Percentiles rank a stretch among this genome's conserved stretches.
phyloP scores from a whole-genome alignment of 1,140 invertebrate genomes.

The Drosophila biarmipes region DNA sequence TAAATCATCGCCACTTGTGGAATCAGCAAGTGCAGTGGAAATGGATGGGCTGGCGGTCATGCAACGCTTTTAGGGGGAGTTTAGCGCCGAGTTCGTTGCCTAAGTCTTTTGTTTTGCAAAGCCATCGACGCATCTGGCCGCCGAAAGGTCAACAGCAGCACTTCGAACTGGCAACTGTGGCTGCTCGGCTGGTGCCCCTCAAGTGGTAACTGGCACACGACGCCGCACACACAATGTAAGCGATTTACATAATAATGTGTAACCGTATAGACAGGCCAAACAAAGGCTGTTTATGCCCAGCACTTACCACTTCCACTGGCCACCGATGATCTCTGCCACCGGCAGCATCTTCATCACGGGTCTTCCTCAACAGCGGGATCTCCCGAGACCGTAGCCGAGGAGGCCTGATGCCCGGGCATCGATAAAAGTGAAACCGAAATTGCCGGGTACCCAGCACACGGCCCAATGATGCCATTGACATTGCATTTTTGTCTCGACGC shows the following conservation, averaged over 20 bases:
- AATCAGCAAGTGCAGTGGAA: slow-evolving; percentile 46
- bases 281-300: slow-evolving; percentile 42
- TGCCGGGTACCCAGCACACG: slow-evolving; percentile 70
- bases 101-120: slow-evolving; percentile 78
- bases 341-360: slow-evolving; percentile 43
- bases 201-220: slow-evolving; percentile 71
- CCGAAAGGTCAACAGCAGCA: slow-evolving; percentile 76
- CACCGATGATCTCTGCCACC: slow-evolving; percentile 28
- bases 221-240: slow-evolving; percentile 69
- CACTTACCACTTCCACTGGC: slow-evolving; percentile 71
- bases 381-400: slow-evolving; percentile 1
- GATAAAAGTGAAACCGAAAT: slow-evolving; percentile 82
- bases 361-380: slow-evolving; percentile 35
- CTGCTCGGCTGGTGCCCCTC: slow-evolving; percentile 5
- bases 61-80: slow-evolving; percentile 53
- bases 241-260: slow-evolving; percentile 79
- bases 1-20: slow-evolving; percentile 53
- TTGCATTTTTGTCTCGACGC: slow-evolving; percentile 79
- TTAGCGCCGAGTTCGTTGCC: slow-evolving; percentile 73
- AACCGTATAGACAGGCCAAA: slow-evolving; percentile 67
- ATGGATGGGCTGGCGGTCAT: slow-evolving; percentile 43
- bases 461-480: slow-evolving; percentile 76
- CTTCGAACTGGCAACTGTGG: slow-evolving; percentile 34
- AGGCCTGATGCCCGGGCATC: slow-evolving; percentile 63
- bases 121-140: slow-evolving; percentile 35